Evolutionary conservation across 2,797 vertebrate species (phyloP), one percentile per base, ranked within the genome.

Genomic region (Pangasius krempfi): DNA sequence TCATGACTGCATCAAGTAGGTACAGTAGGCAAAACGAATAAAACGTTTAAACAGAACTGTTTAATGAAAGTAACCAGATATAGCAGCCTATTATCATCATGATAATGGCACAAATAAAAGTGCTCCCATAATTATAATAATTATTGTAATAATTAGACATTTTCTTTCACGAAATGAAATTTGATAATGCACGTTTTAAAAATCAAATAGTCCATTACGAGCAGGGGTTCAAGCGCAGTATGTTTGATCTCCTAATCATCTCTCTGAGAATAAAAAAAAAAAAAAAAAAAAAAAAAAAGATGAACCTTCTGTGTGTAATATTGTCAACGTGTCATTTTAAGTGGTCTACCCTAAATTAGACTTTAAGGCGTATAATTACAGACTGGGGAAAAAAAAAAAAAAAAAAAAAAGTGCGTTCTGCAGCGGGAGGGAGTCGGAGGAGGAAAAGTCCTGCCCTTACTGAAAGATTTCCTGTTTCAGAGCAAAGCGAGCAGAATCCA

Each of bases 361-460:
- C 73, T 76, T 73, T 64, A 86, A 88, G 83, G 89, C 78, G 88
- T 82, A 78, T 89, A 89, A 92, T 90, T 84, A 92, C 79, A 91
- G 91, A 76, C 83, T 80, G 33, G 40, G 66, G 85, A 79, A 64
- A 5, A 18, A 27, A 75, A 75, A 27, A 75, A 75, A 30, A 70
- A 14, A 25, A n/a, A 50, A 50, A 79, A 79, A 84, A 72, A 66
- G 86, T 83, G 85, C 60, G 20, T 2, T 13, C 1, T 56, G 73
- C 73, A 25, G 89, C 86, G 79, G 84, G 90, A 88, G 89, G 84
- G 90, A 92, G 83, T 75, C 52, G 89, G 56, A 89, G 85, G 86
- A 89, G 87, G 87, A 90, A 78, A 89, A 89, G 92, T 92, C 92
- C 92, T 90, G 92, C 92, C 92, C 92, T 92, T 89, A 84, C 90